Evolutionary conservation across 2,113 vertebrate species (phyloP).

Genomic region (Erinaceus europaeus): DNA sequence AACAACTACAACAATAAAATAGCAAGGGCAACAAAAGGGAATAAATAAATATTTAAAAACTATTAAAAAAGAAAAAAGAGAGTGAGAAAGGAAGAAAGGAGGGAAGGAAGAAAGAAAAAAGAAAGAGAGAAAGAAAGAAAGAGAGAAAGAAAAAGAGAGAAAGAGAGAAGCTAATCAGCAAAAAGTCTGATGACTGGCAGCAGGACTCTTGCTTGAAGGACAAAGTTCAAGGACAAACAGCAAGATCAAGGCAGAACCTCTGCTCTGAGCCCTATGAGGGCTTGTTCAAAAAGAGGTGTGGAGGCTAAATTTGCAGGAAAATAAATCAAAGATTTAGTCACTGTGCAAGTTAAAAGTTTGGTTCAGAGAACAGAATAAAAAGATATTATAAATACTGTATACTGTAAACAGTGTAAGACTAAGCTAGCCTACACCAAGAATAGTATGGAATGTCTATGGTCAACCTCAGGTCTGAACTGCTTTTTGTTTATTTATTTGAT

Average conservation of each 20-base stretch:
- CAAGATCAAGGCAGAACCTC: background rate
- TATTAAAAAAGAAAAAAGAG: too few relatives aligned
- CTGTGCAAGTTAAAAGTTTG: background rate
- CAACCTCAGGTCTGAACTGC: background rate
- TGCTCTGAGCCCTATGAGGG: background rate
- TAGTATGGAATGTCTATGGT: background rate
- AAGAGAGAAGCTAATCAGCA: background rate
- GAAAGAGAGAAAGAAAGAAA: too few relatives aligned
- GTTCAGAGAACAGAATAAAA: background rate
- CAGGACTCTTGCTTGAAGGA: background rate
- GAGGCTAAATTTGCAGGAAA: background rate
- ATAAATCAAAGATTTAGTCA: background rate
- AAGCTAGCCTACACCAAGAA: background rate
- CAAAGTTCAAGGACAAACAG: background rate
- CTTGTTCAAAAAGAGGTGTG: background rate
- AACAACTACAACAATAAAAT: too few relatives aligned
- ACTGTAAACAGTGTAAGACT: background rate
- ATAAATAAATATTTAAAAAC: too few relatives aligned
- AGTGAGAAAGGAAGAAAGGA: too few relatives aligned
- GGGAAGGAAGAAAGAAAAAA: too few relatives aligned
- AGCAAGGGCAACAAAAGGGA: too few relatives aligned
- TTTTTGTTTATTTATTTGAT: background rate
- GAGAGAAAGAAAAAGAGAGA: background rate
- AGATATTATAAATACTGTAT: background rate
- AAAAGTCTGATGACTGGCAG: background rate